Conservation (phyloP, 2,113 vertebrate genomes). For the Ctenodactylus gundi region DNA sequence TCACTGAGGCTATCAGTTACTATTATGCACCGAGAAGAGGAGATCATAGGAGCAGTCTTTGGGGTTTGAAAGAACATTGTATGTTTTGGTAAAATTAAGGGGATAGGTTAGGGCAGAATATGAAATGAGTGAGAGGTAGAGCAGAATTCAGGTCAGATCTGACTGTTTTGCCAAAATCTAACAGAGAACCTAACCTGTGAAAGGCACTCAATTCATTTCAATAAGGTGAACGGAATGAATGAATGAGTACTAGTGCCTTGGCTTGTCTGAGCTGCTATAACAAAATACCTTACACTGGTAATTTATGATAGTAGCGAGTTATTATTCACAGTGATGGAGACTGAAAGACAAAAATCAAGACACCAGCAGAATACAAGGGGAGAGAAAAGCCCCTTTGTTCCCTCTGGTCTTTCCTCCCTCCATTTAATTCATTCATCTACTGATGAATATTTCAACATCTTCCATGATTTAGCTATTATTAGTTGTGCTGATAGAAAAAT, state of each 20-base stretch:
- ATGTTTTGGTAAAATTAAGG: not conserved
- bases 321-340: not conserved
- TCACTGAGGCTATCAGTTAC: not conserved
- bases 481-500: too few relatives aligned
- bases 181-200: not conserved
- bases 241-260: not conserved
- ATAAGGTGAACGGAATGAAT: not conserved
- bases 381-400: too few relatives aligned
- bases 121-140: not conserved
- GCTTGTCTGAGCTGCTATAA: not conserved
- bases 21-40: not conserved
- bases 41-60: not conserved
- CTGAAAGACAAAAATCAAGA: not conserved
- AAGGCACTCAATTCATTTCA: not conserved
- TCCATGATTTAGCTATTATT: too few relatives aligned
- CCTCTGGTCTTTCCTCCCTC: too few relatives aligned
- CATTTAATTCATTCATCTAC: too few relatives aligned
- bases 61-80: conserved; percentile 14
- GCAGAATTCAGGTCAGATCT: not conserved
- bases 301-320: not conserved
- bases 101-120: not conserved
- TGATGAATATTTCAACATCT: too few relatives aligned
- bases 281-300: too few relatives aligned
- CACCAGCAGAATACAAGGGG: not conserved
- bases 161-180: not conserved